Conservation (phyloP, 1,140 invertebrate genomes). For the Dinoponera quadriceps region DNA sequence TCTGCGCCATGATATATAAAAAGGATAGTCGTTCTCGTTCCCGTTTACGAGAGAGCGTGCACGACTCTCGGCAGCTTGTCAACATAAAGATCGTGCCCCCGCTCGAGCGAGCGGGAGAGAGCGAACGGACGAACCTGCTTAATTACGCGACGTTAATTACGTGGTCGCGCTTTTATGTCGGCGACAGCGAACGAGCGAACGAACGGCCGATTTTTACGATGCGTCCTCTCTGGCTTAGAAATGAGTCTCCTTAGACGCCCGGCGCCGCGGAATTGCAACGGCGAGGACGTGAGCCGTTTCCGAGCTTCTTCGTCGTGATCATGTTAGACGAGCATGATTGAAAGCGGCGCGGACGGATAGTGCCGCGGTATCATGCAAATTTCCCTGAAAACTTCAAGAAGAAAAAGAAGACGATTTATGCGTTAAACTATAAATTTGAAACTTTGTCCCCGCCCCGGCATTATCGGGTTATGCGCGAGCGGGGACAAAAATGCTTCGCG, state of each 20-base stretch:
- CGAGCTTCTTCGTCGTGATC: neutral
- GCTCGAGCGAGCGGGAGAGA: slow-evolving; percentile 16
- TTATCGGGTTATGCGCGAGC: neutral
- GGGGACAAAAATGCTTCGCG: neutral
- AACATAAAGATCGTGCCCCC: slow-evolving; percentile 56
- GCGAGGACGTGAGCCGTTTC: slow-evolving; percentile 24
- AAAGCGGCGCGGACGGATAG: neutral
- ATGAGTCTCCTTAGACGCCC: slow-evolving; percentile 18
- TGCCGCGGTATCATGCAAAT: slow-evolving; percentile 1
- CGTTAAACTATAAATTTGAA: neutral
- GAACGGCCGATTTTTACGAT: slow-evolving; percentile 52
- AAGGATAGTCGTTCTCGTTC: slow-evolving; percentile 35
- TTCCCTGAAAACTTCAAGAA: neutral
- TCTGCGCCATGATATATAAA: slow-evolving; percentile 32
- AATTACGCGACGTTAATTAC: slow-evolving; percentile 61
- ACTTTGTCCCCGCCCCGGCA: no score
- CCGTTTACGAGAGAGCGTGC: slow-evolving; percentile 45
- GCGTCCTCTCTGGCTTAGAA: slow-evolving; percentile 16
- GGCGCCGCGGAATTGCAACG: slow-evolving; percentile 16
- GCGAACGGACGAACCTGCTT: slow-evolving; percentile 24
- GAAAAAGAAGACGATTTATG: slow-evolving; percentile 1
- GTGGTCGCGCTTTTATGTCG: slow-evolving; percentile 47
- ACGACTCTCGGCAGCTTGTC: slow-evolving; percentile 55
- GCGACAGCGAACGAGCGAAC: slow-evolving; percentile 23
- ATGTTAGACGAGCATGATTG: neutral